Conservation (phyloP, 2,113 vertebrate species). For the Petrocephalus microphthalmus region DNA sequence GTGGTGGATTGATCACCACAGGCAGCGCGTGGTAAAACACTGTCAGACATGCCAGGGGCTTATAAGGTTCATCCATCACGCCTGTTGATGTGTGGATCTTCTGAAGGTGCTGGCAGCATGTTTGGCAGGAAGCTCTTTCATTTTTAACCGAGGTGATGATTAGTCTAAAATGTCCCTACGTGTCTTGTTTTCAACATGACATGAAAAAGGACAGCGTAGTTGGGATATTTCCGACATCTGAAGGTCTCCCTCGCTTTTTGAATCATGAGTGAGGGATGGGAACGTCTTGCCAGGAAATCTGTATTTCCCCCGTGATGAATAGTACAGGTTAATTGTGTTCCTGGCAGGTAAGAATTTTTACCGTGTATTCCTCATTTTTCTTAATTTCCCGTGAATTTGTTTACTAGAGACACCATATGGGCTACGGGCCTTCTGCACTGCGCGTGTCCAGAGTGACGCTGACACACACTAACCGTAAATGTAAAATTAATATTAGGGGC, state of each 20-base stretch:
- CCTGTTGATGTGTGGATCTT: not conserved
- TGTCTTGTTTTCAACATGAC: not conserved
- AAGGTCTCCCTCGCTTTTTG: not conserved
- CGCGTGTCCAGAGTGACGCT: constrained; percentile 33
- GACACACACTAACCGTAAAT: constrained; percentile 44
- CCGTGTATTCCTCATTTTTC: constrained; percentile 27
- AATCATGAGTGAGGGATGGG: not conserved
- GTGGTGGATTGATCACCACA: not conserved
- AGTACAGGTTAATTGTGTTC: constrained; percentile 25
- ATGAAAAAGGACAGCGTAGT: not conserved
- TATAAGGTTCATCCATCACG: not conserved
- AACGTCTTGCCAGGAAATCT: not conserved
- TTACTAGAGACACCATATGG: constrained; percentile 38
- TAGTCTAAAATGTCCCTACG: not conserved
- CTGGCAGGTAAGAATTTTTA: constrained; percentile 20
- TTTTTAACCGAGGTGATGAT: constrained; percentile 3
- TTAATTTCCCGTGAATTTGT: constrained; percentile 32
- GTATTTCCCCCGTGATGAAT: not conserved
- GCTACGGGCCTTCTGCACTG: constrained; percentile 11
- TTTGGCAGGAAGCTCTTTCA: not conserved
- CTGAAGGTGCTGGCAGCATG: not conserved
- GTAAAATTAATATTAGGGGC: constrained; percentile 46
- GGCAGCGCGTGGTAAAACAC: not conserved
- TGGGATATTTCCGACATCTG: not conserved
- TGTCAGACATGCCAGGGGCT: not conserved